Base-by-base conservation (phyloP, 2,888 invertebrate genomes). In the Listrodromus nycthemerus region DNA sequence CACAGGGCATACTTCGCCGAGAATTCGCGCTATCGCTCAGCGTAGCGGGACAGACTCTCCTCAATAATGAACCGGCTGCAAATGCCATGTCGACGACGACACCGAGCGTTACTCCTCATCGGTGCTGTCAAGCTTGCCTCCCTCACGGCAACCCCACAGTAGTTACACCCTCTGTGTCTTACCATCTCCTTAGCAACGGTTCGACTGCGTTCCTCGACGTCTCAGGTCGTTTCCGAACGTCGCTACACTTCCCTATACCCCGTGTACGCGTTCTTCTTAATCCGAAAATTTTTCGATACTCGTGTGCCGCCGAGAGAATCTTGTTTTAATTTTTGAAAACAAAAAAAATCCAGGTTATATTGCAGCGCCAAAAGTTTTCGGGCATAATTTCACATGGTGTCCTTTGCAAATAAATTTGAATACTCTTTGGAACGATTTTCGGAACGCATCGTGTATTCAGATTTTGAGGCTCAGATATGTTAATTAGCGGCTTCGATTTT, bases 111-210 rank as follows among this genome's bases (percentile, higher is more conserved):
- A 75, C 74, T 81, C 80, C 73, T 77, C 55, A 70, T 66, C 66
- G 48, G 30, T 58, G 66, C 71, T 52, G 52, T 61, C 52, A 61
- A 30, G 67, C 50, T 78, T 80, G 85, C 76, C 84, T 85, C 86
- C 88, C 88, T 87, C 87, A 81, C 80, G 83, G 87, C 85, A 86
- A 83, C 80, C 79, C 85, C 52, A 41, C 7, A 86, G 84, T 88
- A 90, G 89, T 89, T 91, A 89, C 89, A 91, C 89, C 89, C 89
- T 90, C 88, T 87, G 89, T 85, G 88, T 89, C 90, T 89, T 89
- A 88, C 87, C 50, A 69, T 87, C 88, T 89, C 89, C 89, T 90
- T 88, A 87, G 89, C 88, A 87, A 90, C 89, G 88, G 89, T 89
- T 89, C 89, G 73, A 74, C 80, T 69, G 48, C 66, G 74, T 69